Conservation (phyloP, 2,888 invertebrate genomes). For the Gordius sp. region DNA sequence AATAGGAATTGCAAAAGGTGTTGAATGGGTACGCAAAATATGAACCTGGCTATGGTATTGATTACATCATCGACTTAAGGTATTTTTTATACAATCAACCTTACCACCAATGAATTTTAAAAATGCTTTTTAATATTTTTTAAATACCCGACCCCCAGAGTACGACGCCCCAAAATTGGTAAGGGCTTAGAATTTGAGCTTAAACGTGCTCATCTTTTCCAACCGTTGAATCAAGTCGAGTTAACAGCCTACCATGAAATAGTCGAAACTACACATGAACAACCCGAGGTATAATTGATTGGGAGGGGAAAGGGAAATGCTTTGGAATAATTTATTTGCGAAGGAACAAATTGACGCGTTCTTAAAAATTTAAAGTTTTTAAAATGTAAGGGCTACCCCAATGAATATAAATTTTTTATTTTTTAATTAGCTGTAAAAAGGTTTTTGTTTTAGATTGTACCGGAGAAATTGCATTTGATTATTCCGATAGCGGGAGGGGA, state of each 20-base stretch:
- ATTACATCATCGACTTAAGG: neutral
- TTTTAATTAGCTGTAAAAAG: neutral
- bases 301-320: no score
- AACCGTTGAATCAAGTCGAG: neutral
- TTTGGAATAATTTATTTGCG: no score
- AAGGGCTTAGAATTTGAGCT: neutral
- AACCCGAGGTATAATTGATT: no score
- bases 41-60: neutral
- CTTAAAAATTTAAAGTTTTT: no score
- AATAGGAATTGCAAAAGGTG: constrained; percentile 5
- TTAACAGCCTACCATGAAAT: neutral
- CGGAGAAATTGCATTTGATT: neutral
- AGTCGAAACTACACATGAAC: no score
- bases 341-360: no score
- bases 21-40: neutral
- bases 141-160: no score
- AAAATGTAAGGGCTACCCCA: no score
- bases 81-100: neutral
- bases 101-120: neutral
- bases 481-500: neutral
- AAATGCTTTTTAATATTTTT: no score
- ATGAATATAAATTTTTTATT: neutral
- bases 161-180: no score
- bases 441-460: neutral
- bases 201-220: neutral